A percentile compares a stretch with the other conserved stretches of the same genome.
Conservation (phyloP, 2,113 vertebrate species). For the Hylia prasina region DNA sequence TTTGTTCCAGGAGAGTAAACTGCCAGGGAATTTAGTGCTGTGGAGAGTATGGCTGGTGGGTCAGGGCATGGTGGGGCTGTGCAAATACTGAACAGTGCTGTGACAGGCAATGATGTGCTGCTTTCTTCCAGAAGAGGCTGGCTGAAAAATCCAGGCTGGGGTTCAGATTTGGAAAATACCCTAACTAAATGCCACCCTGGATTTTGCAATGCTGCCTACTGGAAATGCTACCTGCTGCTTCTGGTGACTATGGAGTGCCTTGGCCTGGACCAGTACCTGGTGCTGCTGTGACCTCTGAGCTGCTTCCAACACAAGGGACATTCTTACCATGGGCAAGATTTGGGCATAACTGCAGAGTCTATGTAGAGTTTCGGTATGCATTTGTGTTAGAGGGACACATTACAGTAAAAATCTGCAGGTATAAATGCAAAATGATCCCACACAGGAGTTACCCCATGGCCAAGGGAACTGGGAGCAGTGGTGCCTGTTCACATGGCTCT, state of each 20-base stretch:
- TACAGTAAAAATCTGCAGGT: not conserved
- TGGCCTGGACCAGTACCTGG: not conserved
- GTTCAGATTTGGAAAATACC: not conserved
- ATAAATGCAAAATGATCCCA: not conserved
- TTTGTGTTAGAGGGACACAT: not conserved
- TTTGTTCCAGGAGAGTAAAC: not conserved
- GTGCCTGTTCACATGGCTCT: not conserved
- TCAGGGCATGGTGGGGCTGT: not conserved
- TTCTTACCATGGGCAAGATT: not conserved
- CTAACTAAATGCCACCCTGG: not conserved
- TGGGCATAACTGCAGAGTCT: not conserved
- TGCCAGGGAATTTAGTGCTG: not conserved
- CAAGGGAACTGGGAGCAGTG: not conserved
- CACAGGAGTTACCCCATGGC: not conserved
- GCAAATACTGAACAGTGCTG: not conserved
- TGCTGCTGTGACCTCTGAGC: not conserved
- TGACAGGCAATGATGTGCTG: not conserved
- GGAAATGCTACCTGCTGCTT: not conserved
- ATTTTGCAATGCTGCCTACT: not conserved
- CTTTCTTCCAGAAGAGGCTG: not conserved
- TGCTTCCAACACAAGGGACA: not conserved
- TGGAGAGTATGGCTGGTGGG: not conserved
- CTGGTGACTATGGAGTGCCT: not conserved
- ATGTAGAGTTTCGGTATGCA: not conserved
- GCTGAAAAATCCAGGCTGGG: not conserved